Base-by-base conservation (phyloP, 2,113 vertebrate genomes). In the Alethe castanea region DNA sequence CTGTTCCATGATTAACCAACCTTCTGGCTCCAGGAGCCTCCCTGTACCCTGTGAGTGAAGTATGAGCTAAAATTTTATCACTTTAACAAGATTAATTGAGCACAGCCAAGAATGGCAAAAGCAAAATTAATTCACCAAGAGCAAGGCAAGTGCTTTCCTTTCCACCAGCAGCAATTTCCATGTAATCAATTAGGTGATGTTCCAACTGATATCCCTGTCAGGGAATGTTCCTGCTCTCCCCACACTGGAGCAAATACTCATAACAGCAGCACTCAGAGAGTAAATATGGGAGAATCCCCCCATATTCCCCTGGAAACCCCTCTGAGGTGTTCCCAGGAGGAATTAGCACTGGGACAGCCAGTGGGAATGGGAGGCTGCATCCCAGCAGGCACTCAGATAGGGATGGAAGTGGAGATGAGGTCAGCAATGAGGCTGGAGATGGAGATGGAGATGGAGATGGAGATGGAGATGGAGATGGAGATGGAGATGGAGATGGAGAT, bases 151-250 rank as follows among this genome's bases (percentile, higher is more conserved):
- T 93, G 89, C 89, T 97, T 95, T 81, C 95, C 95, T 77, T 76
- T 72, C 81, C 87, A 94, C 89, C 94, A 91, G 87, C 86, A 95
- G 94, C 53, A 7, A 85, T 79, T 87, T 64, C 94, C 95, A 85
- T 40, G 47, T 53, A 82, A 95, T 93, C 95, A 91, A 72, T 91
- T 80, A 85, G 93, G 47, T 6, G 70, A 69, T 82, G 81, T 61
- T 95, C 94, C 74, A 33, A 52, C 79, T 38, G 74, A 91, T 92
- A 80, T 40, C 74, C 81, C 78, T 24, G 5, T 47, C 0, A 1
- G 82, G 86, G 80, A 92, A 28, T 0, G 8, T 0, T 9, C 83
- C 79, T 29, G 69, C 38, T 56, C 64, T 62, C 62, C 67, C 69
- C 38, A n/a, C 8, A 0, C 0, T 0, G 71, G 79, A 40, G 71